Percentiles rank a stretch among this genome's conserved stretches.
These are phyloP conservation scores for Drosophila neotestacea DNA, from an alignment of 2,888 invertebrate genomes.

Conservation along the genomic window DNA sequence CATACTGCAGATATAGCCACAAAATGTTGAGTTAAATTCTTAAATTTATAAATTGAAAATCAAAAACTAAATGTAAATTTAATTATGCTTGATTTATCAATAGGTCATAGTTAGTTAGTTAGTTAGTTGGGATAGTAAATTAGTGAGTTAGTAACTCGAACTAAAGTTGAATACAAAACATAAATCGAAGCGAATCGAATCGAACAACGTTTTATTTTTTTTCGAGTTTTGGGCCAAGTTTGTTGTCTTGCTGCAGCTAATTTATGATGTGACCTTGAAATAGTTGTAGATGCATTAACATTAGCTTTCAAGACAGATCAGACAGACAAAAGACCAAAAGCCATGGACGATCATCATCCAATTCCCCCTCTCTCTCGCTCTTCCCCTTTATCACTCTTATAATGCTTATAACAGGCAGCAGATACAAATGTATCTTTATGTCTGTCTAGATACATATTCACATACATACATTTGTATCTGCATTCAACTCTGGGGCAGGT, in stretches of 20 bases:
- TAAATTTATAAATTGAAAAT: conserved; percentile 10
- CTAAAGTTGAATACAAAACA: neutral
- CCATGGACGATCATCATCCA: conserved; percentile 52
- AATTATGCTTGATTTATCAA: conserved; percentile 31
- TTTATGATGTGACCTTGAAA: conserved; percentile 58
- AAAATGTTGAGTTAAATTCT: conserved; percentile 31
- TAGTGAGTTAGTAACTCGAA: conserved; percentile 7
- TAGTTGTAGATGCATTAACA: conserved; percentile 50
- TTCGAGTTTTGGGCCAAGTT: conserved; percentile 25
- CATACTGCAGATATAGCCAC: neutral
- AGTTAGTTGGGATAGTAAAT: conserved; percentile 8
- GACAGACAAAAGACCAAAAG: conserved; percentile 52
- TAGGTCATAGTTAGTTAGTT: conserved; percentile 53
- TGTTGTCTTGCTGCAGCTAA: conserved; percentile 46
- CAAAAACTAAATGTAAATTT: conserved; percentile 4
- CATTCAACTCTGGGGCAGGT: conserved; percentile 51
- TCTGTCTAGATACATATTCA: neutral
- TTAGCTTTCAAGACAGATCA: conserved; percentile 68
- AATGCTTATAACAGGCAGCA: neutral
- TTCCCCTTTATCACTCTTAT: neutral
- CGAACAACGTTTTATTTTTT: conserved; percentile 3
- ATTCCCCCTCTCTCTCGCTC: conserved; percentile 2
- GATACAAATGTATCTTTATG: conserved; percentile 10
- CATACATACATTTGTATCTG: conserved; percentile 8
- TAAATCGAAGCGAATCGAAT: conserved; percentile 14